These are phyloP conservation scores for Bovichtus diacanthus DNA, from an alignment of 2,797 vertebrate genomes.

Conservation along the genomic window DNA sequence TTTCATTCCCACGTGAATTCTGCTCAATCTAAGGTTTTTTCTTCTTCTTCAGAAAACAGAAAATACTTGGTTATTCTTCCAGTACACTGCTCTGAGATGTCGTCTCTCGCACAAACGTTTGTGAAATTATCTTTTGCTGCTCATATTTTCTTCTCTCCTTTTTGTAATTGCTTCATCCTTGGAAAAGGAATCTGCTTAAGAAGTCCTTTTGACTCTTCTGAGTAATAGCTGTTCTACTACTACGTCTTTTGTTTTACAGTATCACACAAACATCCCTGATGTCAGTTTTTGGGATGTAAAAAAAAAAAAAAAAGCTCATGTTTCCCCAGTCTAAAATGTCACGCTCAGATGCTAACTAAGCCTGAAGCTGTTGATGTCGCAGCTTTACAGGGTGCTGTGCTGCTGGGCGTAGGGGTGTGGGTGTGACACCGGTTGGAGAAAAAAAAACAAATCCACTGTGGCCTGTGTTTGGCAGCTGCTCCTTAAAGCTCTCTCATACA, in stretches of 20 bases:
- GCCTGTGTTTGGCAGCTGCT: conserved; percentile 70
- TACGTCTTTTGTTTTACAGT: conserved; percentile 16
- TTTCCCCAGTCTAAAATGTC: conserved; percentile 48
- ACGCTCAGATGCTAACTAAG: conserved; percentile 49
- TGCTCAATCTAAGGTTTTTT: not conserved
- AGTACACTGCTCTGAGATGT: not conserved
- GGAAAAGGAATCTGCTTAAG: not conserved
- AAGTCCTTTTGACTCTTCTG: too few species aligned
- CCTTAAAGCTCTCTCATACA: conserved; percentile 55
- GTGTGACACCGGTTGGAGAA: conserved; percentile 46
- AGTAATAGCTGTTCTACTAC: not conserved
- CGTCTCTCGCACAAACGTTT: conserved; percentile 6
- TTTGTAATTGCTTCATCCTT: conserved; percentile 6
- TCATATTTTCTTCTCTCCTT: not conserved
- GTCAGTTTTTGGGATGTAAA: conserved; percentile 15
- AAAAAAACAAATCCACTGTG: conserved; percentile 11
- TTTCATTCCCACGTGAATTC: conserved; percentile 22
- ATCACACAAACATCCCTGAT: not conserved
- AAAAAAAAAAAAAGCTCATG: conserved; percentile 4
- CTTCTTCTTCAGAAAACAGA: conserved; percentile 1
- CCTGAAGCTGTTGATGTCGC: conserved; percentile 48
- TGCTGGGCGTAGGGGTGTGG: conserved; percentile 49
- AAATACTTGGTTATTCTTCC: not conserved
- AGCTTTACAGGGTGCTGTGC: conserved; percentile 23
- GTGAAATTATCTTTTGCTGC: not conserved